These are phyloP conservation scores for Himalopsyche anomala DNA, from an alignment of 2,888 invertebrate species.

Conservation along the genomic window DNA sequence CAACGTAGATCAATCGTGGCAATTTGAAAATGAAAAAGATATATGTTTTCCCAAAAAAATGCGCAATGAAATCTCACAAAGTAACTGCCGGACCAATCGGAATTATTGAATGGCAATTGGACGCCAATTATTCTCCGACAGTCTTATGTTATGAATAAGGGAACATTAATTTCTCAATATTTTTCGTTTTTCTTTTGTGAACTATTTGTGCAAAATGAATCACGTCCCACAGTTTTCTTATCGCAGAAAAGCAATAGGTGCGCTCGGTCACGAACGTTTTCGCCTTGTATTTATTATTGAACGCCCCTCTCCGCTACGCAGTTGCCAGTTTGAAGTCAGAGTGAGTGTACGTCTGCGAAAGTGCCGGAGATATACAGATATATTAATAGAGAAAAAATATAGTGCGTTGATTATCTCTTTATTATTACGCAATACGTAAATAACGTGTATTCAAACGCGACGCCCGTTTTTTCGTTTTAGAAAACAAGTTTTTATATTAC, in stretches of 20 bases:
- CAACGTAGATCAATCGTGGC: no score
- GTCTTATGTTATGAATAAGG: no score
- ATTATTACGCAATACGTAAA: slow-evolving; percentile 46
- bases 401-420: slow-evolving; percentile 41
- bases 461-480: slow-evolving; percentile 58
- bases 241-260: slow-evolving; percentile 8
- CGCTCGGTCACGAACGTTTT: slow-evolving; percentile 27
- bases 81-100: no score
- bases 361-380: slow-evolving; percentile 16
- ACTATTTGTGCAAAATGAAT: not conserved
- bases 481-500: slow-evolving; percentile 50
- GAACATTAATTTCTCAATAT: no score
- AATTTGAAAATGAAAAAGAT: no score
- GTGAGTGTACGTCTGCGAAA: slow-evolving; percentile 23
- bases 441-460: slow-evolving; percentile 6
- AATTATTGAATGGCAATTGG: no score
- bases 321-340: slow-evolving; percentile 53
- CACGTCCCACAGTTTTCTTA: slow-evolving; percentile 49
- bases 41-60: no score
- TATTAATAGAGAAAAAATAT: slow-evolving; percentile 23
- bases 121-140: no score
- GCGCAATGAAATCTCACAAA: no score
- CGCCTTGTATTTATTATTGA: slow-evolving; percentile 59
- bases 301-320: slow-evolving; percentile 54
- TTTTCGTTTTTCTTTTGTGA: no score